Percentiles rank a stretch among this genome's conserved stretches.
Conservation (phyloP, 2,888 invertebrate species). For the Scaptomyza caliginosa region DNA sequence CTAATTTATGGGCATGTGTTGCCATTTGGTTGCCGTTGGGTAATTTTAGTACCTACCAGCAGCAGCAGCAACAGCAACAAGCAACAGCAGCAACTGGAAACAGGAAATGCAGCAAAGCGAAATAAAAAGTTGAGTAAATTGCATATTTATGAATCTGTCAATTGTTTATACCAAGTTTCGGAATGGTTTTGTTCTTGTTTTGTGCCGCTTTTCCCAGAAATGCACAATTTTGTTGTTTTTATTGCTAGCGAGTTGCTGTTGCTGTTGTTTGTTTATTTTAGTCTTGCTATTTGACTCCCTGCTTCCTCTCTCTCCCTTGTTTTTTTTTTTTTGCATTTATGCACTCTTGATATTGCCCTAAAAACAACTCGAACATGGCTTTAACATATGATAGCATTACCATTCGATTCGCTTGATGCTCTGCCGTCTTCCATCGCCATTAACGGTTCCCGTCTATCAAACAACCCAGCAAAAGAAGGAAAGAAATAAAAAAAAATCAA, state of each 20-base stretch:
- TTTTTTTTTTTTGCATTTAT: constrained; percentile 26
- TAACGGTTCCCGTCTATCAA: constrained; percentile 32
- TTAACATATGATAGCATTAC: constrained; percentile 64
- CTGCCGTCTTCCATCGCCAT: constrained; percentile 16
- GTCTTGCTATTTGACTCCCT: neutral
- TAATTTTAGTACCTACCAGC: constrained; percentile 73
- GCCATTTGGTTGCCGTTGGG: constrained; percentile 80
- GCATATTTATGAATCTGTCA: constrained; percentile 80
- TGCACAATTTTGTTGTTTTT: constrained; percentile 63
- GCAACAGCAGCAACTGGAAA: constrained; percentile 53
- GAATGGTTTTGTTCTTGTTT: constrained; percentile 29
- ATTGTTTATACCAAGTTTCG: constrained; percentile 73
- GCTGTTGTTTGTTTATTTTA: constrained; percentile 25
- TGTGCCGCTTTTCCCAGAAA: constrained; percentile 63
- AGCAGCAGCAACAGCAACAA: constrained; percentile 27
- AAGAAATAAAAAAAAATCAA: neutral
- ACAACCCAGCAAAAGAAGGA: neutral
- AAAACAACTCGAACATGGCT: constrained; percentile 18
- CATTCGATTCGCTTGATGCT: constrained; percentile 46
- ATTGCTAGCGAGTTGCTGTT: constrained; percentile 43
- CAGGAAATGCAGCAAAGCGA: constrained; percentile 79
- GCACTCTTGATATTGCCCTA: constrained; percentile 34
- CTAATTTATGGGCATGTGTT: constrained; percentile 80
- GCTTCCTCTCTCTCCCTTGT: neutral
- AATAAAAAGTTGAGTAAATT: constrained; percentile 79